Evolutionary conservation across 2,888 invertebrate species (phyloP), one percentile per base, ranked within the genome.

Genomic region (Erannis defoliaria): DNA sequence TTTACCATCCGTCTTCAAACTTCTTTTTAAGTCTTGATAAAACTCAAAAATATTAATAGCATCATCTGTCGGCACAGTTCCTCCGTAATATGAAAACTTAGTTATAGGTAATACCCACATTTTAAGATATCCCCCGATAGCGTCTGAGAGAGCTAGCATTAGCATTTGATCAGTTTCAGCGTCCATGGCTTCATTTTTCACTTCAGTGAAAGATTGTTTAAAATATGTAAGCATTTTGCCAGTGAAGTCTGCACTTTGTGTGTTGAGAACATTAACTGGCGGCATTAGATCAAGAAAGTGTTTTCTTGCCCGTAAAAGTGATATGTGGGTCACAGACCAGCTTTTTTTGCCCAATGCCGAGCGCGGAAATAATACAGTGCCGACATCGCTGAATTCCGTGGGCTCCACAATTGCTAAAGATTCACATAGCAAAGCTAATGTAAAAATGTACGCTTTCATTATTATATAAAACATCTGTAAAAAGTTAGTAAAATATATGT

Each of bases 31-130:
- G 66, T 95, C 94, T 1, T 94, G 90, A 70, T 94, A 94, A 6
- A 95, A 87, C 42, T 93, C 84, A 63, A 93, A 93, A 0, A 95
- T 76, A 72, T 92, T 94, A n/a, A 90, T 75, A 19, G 94, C 93
- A 46, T 93, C 94, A 0, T 87, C 80, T 75, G 93, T 94, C 38
- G 94, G 89, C 0, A 95, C 84, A 10, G 91, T 89, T 0, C 96
- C 96, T 5, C 94, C 94, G 68, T 96, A 96, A 81, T 93, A 96
- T 0, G 94, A 92, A 46, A 93, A 89, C 72, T 94, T 94, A 0
- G 94, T 93, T 0, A 94, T 79, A 0, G 96, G 96, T 10, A 95
- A 74, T 9, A 94, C 87, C 78, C 94, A 94, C 45, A 91, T 86
- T 72, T 94, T 94, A 21, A 96, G 80, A 73, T 95, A 95, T 12